Base-by-base conservation (phyloP, 2,797 vertebrate species). In the Kryptopterus vitreolus region DNA sequence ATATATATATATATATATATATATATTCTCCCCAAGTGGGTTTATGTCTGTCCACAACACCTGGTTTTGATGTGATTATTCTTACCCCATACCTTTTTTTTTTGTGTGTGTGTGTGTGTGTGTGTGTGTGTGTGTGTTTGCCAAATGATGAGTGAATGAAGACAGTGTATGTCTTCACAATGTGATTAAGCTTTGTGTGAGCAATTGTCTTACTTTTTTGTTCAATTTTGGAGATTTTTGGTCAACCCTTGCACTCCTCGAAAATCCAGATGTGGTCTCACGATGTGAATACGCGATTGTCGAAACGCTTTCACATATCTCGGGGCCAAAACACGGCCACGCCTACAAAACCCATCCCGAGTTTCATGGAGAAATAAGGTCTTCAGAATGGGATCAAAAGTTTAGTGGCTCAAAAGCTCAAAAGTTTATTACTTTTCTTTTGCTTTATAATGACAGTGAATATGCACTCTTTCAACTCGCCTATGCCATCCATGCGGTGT, bases 11-110 rank as follows among this genome's bases (percentile, higher is more conserved):
- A 38, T 38, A 38, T 38, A 38, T 38, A 38, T 38, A 38, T 38
- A 43, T 43, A 43, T 43, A 43, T 43, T 43, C 71, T 38, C 52
- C 53, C n/a, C 24, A 7, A 57, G 20, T 57, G 53, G 35, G n/a
- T 24, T 43, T 59, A 58, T 43, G 35, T 74, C 72, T 74, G 72
- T 59, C 15, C 72, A 59, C 72, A 46, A 29, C 55, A 58, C 33
- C 71, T 73, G 71, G 38, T 58, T 73, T 73, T 26, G 22, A 59
- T 43, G 33, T 24, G 10, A 58, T 26, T 58, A n/a, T 43, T 26
- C 3, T 43, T 57, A 4, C 71, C 33, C 31, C 13, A 57, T 33
- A 53, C 18, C 50, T 59, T 24, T 29, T 69, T 46, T 46, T 68
- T 29, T 35, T 35, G n/a, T n/a, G n/a, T n/a, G n/a, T n/a, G n/a